Conservation (phyloP, 2,113 vertebrate species). For the Balaenoptera acutorostrata region DNA sequence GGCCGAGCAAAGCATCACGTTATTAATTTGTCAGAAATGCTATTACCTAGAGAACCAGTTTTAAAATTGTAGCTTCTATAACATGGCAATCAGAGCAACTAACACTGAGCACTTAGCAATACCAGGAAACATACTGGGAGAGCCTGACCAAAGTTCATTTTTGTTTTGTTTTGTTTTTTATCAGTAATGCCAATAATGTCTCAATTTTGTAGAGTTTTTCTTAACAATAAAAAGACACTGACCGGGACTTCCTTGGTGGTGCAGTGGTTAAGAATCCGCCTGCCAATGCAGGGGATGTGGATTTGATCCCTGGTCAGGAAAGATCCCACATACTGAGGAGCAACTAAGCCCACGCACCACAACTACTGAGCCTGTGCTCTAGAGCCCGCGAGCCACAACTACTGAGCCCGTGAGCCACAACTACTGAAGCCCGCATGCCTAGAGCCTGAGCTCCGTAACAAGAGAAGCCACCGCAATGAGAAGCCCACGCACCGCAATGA, state of each 20-base stretch:
- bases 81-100: not conserved
- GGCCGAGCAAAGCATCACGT: constrained; percentile 29
- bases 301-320: no score
- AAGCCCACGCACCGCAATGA: no score
- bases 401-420: no score
- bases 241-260: not conserved
- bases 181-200: not conserved
- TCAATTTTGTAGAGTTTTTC: not conserved
- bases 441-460: no score
- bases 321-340: no score
- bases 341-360: no score
- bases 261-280: no score
- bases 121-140: not conserved
- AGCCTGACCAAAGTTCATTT: not conserved
- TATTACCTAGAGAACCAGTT: constrained; percentile 48
- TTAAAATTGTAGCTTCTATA: constrained; percentile 5
- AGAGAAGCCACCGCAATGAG: no score
- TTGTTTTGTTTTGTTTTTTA: not conserved
- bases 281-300: no score
- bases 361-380: no score
- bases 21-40: constrained; percentile 66
- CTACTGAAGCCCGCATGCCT: no score
- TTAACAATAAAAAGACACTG: not conserved
- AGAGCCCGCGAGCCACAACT: no score
- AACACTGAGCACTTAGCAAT: not conserved